Conservation (phyloP, 1,140 invertebrate genomes). For the Apis dorsata region DNA sequence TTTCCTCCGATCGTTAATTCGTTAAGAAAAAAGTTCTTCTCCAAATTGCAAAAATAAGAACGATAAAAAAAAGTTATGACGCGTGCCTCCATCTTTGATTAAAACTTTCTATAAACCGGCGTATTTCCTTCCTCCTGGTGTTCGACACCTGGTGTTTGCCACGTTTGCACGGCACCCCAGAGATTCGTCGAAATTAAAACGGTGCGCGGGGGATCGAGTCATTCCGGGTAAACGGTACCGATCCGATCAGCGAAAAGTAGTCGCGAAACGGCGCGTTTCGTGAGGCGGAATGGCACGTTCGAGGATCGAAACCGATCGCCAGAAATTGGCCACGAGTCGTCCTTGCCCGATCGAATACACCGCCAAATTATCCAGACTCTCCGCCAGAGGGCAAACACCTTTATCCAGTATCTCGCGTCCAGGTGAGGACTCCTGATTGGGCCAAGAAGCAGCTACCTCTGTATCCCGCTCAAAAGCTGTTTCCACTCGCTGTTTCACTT, state of each 20-base stretch:
- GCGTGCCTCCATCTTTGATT: background rate
- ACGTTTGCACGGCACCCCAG: background rate
- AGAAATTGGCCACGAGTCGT: slow-evolving; percentile 47
- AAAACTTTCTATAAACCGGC: slow-evolving; percentile 16
- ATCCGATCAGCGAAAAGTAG: slow-evolving; percentile 44
- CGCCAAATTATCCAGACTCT: slow-evolving; percentile 38
- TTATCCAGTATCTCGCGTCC: slow-evolving; percentile 46
- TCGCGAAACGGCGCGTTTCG: slow-evolving; percentile 41
- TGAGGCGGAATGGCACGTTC: slow-evolving; percentile 7
- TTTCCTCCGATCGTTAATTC: too few relatives aligned
- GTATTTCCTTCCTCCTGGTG: slow-evolving; percentile 2
- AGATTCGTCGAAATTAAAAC: slow-evolving; percentile 41
- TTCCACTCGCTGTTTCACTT: too few relatives aligned
- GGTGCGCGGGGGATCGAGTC: slow-evolving; percentile 8
- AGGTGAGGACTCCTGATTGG: slow-evolving; percentile 24
- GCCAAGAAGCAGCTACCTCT: slow-evolving; percentile 20
- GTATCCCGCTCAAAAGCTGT: too few relatives aligned
- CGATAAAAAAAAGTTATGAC: too few relatives aligned
- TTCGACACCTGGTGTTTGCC: too few relatives aligned
- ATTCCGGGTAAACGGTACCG: slow-evolving; percentile 10
- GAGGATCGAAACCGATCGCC: slow-evolving; percentile 34
- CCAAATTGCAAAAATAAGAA: too few relatives aligned
- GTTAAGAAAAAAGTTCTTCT: too few relatives aligned
- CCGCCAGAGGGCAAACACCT: slow-evolving; percentile 32
- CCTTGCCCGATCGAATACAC: slow-evolving; percentile 23